These are phyloP conservation scores for Menura novaehollandiae DNA, from an alignment of 2,113 vertebrate genomes.

Conservation along the genomic window DNA sequence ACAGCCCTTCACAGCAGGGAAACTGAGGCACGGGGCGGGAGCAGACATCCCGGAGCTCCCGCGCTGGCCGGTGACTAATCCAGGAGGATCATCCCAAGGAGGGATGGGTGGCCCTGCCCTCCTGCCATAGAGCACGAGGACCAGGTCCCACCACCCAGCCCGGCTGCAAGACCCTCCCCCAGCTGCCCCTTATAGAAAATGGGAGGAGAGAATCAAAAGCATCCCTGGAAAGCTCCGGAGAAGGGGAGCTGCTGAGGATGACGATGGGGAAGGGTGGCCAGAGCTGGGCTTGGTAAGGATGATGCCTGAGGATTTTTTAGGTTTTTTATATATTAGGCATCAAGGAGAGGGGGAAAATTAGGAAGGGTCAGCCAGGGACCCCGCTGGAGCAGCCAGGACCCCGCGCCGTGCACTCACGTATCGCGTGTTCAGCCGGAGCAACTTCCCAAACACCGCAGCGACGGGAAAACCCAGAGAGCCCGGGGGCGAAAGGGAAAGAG, in stretches of 20 bases:
- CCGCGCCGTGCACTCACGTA: not conserved
- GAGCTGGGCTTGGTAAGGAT: not conserved
- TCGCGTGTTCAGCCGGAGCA: not conserved
- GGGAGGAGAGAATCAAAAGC: not conserved
- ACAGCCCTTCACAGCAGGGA: fast-evolving
- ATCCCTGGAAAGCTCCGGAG: not conserved
- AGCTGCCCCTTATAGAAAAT: not conserved
- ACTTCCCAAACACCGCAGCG: not conserved
- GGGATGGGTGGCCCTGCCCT: not conserved
- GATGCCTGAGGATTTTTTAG: no score
- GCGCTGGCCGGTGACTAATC: fast-evolving
- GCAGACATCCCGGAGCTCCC: not conserved
- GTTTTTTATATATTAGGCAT: no score
- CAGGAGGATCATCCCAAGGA: fast-evolving
- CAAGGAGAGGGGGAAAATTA: conserved; percentile 34
- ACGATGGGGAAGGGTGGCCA: not conserved
- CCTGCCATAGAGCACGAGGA: not conserved
- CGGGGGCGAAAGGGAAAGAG: not conserved
- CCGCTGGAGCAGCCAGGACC: not conserved
- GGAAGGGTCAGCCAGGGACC: not conserved
- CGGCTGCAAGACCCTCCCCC: not conserved
- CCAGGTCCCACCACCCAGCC: fast-evolving
- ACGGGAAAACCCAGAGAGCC: not conserved
- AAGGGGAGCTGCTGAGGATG: not conserved
- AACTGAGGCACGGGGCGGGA: not conserved